Evolutionary conservation across 2,113 vertebrate genomes (phyloP).

Genomic region (Daubentonia madagascariensis): DNA sequence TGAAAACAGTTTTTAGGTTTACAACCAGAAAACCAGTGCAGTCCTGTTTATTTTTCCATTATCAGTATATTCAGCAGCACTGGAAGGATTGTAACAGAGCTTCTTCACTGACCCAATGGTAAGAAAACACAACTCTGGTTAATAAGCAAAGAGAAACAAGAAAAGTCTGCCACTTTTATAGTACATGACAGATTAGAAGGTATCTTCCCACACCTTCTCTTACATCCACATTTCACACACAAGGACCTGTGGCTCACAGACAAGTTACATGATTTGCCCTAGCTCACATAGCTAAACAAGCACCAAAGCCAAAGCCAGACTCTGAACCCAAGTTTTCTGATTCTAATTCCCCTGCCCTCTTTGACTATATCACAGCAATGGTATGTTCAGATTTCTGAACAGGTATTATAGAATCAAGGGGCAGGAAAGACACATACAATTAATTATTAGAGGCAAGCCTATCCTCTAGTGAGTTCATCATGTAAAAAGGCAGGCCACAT

Average conservation of each 20-base stretch:
- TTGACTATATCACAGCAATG: neutral
- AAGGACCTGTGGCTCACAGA: neutral
- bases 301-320: neutral
- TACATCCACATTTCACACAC: neutral
- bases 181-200: neutral
- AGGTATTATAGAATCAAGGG: neutral
- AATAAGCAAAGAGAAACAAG: neutral
- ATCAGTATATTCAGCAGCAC: slow-evolving; percentile 7
- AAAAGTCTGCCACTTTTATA: neutral
- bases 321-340: neutral
- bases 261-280: neutral
- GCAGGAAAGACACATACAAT: neutral
- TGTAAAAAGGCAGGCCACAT: neutral
- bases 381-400: neutral
- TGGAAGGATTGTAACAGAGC: neutral
- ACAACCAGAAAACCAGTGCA: neutral
- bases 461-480: neutral
- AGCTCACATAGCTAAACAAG: neutral
- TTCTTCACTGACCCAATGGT: neutral
- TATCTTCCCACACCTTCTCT: neutral
- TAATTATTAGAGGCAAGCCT: neutral
- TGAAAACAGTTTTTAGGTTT: slow-evolving; percentile 33
- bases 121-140: neutral
- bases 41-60: slow-evolving; percentile 50
- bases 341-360: neutral